Base-by-base conservation (phyloP, 2,113 vertebrate species). In the Cephalophus harveyi region DNA sequence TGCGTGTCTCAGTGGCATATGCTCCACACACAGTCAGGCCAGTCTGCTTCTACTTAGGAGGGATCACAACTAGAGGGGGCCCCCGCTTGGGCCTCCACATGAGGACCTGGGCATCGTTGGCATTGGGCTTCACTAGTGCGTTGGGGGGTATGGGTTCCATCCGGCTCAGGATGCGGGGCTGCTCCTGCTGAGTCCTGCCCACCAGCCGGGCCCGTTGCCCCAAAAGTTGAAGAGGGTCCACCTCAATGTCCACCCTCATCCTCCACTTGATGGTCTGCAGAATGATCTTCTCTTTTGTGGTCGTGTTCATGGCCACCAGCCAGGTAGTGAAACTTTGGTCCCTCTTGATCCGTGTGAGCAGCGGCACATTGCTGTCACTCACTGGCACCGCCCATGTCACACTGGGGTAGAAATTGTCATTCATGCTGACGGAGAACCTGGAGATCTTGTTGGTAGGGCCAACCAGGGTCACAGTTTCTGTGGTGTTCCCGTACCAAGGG, bases 311-410 rank as follows among this genome's bases (percentile, higher is more conserved):
- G 52, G 99, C 99, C 98, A 99, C 99, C 91, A 99, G 99, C 99
- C 99, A 99, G 1, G 99, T 99, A 83, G 99, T 99, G 98, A 99
- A 99, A 98, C 99, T 99, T 98, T 99, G 99, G 99, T 99, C 99
- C 98, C 99, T 99, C 97, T 99, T 99, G 98, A 99, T 99, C 98
- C 99, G 99, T 0, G 99, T 99, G 96, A 99, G 99, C 98, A 99
- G 98, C 0, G 99, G 99, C 28, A 99, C 99, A 2, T 99, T 99
- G 97, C 99, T 99, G 99, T 99, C 99, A 28, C 99, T 99, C 98
- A 99, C 99, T 0, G 99, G 99, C 94, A 99, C 99, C 0, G 99
- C 99, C 99, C 99, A 99, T 0, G 99, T 99, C 98, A 99, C 99
- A 0, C 99, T 99, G 87, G 99, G 99, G 98, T 99, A 99, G 98